Percentiles rank a stretch among this genome's conserved stretches.
phyloP scores from a whole-genome alignment of 1,140 invertebrate species.

The Brachionus angularis region DNA sequence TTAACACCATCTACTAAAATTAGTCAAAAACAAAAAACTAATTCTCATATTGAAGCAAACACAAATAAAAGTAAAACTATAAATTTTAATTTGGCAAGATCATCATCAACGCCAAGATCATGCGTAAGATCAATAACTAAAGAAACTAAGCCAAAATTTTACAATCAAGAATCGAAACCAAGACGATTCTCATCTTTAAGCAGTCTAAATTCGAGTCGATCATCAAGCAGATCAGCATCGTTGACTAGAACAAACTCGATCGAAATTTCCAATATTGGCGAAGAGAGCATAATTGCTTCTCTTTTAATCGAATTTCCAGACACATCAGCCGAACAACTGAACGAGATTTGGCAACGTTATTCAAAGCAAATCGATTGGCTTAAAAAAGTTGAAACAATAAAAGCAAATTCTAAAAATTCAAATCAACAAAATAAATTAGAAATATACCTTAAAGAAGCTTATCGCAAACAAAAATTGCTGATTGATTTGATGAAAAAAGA shows the following conservation, averaged over 20 bases:
- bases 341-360: conserved; percentile 53
- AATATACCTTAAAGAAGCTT: conserved; percentile 54
- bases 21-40: neutral
- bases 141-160: neutral
- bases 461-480: conserved; percentile 52
- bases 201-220: neutral
- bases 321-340: conserved; percentile 52
- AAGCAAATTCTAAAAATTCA: conserved; percentile 48
- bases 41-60: neutral
- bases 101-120: conserved; percentile 16
- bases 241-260: neutral
- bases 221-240: neutral
- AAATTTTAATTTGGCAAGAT: conserved; percentile 2
- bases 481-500: conserved; percentile 55
- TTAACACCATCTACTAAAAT: no score
- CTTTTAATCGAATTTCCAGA: conserved; percentile 55
- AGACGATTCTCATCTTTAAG: no score
- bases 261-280: neutral
- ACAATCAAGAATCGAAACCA: no score
- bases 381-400: conserved; percentile 50
- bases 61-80: neutral
- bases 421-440: conserved; percentile 49
- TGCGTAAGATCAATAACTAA: neutral
- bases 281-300: conserved; percentile 6
- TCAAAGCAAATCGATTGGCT: conserved; percentile 53